Evolutionary conservation across 2,113 vertebrate species (phyloP).

Genomic region (Oxygymnocypris stewartii): DNA sequence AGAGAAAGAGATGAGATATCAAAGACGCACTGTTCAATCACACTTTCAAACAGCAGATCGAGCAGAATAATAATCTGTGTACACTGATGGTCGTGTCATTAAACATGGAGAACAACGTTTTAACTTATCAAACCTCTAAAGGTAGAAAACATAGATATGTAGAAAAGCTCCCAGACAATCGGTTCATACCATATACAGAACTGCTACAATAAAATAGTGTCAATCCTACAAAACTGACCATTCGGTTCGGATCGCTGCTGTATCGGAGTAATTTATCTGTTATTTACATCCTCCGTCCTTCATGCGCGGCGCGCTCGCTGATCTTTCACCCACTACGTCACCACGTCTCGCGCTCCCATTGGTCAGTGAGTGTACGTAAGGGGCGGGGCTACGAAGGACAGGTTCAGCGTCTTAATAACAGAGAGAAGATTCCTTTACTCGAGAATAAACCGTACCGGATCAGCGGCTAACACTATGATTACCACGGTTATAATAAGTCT

Average conservation of each 20-base stretch:
- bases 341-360: conserved; percentile 55
- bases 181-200: background rate
- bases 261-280: background rate
- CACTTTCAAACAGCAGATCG: background rate
- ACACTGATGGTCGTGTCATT: background rate
- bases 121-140: background rate
- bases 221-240: background rate
- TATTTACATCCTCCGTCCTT: conserved; percentile 26
- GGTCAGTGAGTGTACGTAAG: conserved; percentile 45
- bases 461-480: background rate
- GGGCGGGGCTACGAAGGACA: background rate
- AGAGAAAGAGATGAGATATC: background rate
- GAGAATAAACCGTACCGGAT: background rate
- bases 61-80: background rate
- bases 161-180: background rate
- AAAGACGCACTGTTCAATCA: background rate
- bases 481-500: background rate
- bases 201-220: background rate
- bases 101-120: background rate
- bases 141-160: background rate
- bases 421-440: background rate
- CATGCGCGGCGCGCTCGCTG: conserved; percentile 29
- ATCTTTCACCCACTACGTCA: conserved; percentile 47
- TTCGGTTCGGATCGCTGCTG: background rate
- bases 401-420: background rate